Conservation (phyloP, 2,113 vertebrate species). For the Tetrax tetrax region DNA sequence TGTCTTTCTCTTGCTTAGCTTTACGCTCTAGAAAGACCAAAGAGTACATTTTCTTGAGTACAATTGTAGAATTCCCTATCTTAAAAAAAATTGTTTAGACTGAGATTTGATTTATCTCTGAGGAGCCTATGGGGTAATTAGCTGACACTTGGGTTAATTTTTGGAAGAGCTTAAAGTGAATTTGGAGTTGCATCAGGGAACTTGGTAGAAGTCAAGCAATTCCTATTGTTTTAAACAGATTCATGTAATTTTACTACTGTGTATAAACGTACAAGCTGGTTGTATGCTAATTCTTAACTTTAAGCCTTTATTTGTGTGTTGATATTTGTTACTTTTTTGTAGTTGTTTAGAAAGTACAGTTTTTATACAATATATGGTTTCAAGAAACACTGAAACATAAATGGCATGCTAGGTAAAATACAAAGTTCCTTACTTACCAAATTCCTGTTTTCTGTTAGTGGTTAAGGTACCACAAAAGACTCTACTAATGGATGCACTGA, state of each 20-base stretch:
- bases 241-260: neutral
- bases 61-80: neutral
- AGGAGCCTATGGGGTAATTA: neutral
- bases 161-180: neutral
- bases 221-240: neutral
- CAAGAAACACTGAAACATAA: neutral
- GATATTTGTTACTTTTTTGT: neutral
- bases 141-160: neutral
- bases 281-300: neutral
- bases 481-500: conserved; percentile 94
- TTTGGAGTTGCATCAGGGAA: neutral
- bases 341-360: neutral
- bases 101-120: neutral
- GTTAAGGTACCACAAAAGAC: conserved; percentile 99
- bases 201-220: neutral
- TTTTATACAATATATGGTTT: neutral
- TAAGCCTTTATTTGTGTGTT: neutral
- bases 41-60: neutral
- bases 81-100: neutral
- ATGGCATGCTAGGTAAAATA: neutral
- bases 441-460: conserved; percentile 75
- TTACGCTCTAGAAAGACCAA: neutral
- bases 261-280: neutral
- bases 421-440: neutral
- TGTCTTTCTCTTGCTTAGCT: neutral